A percentile compares a stretch with the other conserved stretches of the same genome.
Evolutionary conservation across 2,888 invertebrate species (phyloP).

Genomic region (Ennomos erosarius): DNA sequence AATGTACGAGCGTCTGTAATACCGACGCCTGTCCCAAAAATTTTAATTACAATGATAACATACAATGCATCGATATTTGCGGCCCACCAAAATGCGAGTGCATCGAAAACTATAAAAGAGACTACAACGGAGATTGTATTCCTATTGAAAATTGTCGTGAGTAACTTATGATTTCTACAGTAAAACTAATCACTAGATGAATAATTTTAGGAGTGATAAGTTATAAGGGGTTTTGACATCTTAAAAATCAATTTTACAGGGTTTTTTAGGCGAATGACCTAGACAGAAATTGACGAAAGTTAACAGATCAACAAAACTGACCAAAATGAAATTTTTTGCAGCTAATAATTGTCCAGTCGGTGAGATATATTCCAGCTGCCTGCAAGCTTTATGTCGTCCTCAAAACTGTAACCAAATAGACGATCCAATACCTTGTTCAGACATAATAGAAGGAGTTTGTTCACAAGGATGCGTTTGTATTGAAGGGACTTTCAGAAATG

Average conservation of each 20-base stretch:
- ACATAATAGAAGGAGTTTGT: constrained; percentile 24
- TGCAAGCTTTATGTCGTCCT: constrained; percentile 42
- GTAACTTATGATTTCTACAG: no score
- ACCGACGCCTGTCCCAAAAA: constrained; percentile 9
- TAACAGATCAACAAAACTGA: no score
- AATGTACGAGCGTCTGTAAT: constrained; percentile 7
- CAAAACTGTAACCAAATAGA: constrained; percentile 41
- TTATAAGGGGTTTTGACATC: not conserved
- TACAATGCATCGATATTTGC: constrained; percentile 7
- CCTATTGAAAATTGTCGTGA: constrained; percentile 30
- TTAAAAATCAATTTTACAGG: no score
- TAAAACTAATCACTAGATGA: no score
- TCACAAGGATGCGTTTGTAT: constrained; percentile 39
- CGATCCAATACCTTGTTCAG: constrained; percentile 33
- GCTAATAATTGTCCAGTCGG: constrained; percentile 41
- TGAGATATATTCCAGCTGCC: constrained; percentile 44
- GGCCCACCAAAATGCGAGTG: constrained; percentile 23
- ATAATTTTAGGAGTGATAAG: no score
- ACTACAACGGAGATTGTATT: constrained; percentile 22
- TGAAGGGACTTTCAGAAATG: constrained; percentile 29
- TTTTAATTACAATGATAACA: not conserved
- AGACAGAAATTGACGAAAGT: no score
- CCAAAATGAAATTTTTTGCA: constrained; percentile 23
- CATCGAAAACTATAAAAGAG: constrained; percentile 17
- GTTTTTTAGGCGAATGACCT: no score